Conservation (phyloP, 1,140 invertebrate genomes). For the Mizuhopecten yessoensis region DNA sequence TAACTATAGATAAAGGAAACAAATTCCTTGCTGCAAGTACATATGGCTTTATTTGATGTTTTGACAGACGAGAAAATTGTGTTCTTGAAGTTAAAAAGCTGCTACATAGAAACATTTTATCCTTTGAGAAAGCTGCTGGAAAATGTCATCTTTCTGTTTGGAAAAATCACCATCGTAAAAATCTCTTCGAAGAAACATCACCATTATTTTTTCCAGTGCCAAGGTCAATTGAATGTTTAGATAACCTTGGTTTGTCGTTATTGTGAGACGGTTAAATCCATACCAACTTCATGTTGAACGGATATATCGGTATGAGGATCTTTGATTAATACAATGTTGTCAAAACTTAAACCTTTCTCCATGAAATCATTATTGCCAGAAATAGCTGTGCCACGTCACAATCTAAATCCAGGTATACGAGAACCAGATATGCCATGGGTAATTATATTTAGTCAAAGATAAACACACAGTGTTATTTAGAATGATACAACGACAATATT, state of each 20-base stretch:
- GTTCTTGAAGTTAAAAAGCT: conserved; percentile 24
- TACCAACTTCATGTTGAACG: background rate
- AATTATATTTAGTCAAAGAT: too few species aligned
- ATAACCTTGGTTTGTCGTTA: conserved; percentile 40
- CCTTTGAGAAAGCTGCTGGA: background rate
- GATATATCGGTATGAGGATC: background rate
- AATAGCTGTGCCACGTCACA: background rate
- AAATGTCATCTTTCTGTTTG: too few species aligned
- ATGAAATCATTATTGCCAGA: conserved; percentile 3
- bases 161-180: too few species aligned
- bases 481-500: too few species aligned
- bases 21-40: conserved; percentile 36
- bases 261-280: background rate
- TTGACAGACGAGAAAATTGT: background rate
- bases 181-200: background rate
- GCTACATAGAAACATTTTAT: background rate
- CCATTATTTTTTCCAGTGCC: background rate
- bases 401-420: background rate
- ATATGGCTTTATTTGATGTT: background rate
- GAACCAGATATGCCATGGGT: conserved; percentile 34
- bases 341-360: conserved; percentile 40
- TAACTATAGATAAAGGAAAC: background rate
- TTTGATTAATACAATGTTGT: background rate
- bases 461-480: too few species aligned
- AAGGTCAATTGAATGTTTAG: background rate